phyloP scores from a whole-genome alignment of 2,113 vertebrate species.

The Puma concolor region DNA sequence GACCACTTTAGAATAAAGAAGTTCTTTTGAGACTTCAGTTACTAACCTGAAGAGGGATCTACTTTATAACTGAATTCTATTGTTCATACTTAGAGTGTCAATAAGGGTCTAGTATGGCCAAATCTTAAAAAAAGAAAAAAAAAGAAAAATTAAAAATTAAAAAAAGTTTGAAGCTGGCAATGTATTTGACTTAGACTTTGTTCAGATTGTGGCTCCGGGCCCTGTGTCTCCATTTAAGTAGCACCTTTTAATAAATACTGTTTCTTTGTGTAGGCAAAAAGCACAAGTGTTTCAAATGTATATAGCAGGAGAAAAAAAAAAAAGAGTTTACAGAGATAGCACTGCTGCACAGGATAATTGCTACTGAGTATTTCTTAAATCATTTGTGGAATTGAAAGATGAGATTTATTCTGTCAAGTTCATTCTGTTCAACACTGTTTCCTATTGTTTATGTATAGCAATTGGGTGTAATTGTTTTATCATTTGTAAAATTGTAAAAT shows the following conservation, averaged over 20 bases:
- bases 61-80: conserved; percentile 69
- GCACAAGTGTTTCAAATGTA: conserved; percentile 87
- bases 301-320: conserved; percentile 70
- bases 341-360: conserved; percentile 81
- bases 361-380: conserved; percentile 80
- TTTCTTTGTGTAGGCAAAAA: conserved; percentile 85
- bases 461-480: conserved; percentile 80
- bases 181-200: conserved; percentile 63
- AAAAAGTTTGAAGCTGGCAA: conserved; percentile 45
- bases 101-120: conserved; percentile 36
- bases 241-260: conserved; percentile 80
- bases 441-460: conserved; percentile 79
- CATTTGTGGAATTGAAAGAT: conserved; percentile 80
- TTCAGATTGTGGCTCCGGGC: conserved; percentile 72
- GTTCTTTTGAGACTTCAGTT: conserved; percentile 74
- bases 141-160: not conserved
- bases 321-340: conserved; percentile 78
- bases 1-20: conserved; percentile 64
- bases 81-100: conserved; percentile 60
- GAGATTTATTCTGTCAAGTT: conserved; percentile 75
- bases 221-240: conserved; percentile 78
- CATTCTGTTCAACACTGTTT: conserved; percentile 81
- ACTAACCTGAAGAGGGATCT: conserved; percentile 53
- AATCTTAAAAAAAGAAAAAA: not conserved
- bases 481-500: conserved; percentile 86